Conservation (phyloP, 2,797 vertebrate genomes). For the Thaleichthys pacificus region DNA sequence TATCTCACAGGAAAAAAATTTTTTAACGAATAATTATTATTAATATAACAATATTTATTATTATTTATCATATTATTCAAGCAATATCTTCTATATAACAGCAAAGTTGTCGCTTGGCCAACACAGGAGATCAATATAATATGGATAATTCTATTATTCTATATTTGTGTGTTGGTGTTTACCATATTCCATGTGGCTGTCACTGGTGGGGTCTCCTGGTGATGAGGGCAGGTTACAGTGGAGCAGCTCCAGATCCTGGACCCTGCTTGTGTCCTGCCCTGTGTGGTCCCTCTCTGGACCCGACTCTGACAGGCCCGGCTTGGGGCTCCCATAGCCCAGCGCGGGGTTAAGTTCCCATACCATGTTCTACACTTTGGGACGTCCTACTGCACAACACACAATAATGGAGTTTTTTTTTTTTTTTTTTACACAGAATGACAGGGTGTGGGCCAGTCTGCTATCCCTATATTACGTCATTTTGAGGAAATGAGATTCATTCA, state of each 20-base stretch:
- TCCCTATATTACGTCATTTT: no score
- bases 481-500: no score
- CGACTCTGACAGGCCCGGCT: conserved; percentile 55
- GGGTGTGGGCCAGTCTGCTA: no score
- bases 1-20: not conserved
- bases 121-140: not conserved
- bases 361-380: conserved; percentile 81
- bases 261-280: conserved; percentile 43
- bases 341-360: conserved; percentile 92
- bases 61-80: not conserved
- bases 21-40: not conserved
- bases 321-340: conserved; percentile 78
- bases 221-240: conserved; percentile 83
- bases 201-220: conserved; percentile 82
- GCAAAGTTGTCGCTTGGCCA: no score
- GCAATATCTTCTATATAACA: no score
- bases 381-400: conserved; percentile 4
- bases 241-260: conserved; percentile 43
- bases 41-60: not conserved
- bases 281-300: conserved; percentile 15
- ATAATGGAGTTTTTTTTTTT: not conserved
- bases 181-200: conserved; percentile 93
- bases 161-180: conserved; percentile 42
- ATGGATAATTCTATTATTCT: not conserved
- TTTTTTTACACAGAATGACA: not conserved